Evolutionary conservation across 1,140 invertebrate genomes (phyloP).

Genomic region (Meloidogyne floridensis): DNA sequence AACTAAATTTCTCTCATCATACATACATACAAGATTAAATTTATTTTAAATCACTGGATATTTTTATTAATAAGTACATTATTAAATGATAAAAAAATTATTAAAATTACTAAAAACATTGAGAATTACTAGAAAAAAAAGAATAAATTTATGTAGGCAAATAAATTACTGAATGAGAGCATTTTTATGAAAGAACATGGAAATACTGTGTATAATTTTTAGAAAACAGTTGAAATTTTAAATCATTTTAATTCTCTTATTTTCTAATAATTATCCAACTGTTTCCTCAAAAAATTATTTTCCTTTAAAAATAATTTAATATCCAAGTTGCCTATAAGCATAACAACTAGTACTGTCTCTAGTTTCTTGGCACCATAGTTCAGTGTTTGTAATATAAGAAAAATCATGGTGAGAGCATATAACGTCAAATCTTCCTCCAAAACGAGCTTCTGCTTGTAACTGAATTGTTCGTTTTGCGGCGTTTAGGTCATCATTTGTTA

Average conservation of each 20-base stretch:
- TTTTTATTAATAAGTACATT: too few relatives aligned
- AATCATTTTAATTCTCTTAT: neutral
- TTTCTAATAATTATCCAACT: neutral
- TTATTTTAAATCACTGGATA: too few relatives aligned
- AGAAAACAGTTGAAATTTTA: neutral
- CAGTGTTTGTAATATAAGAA: conserved; percentile 51
- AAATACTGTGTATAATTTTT: conserved; percentile 81
- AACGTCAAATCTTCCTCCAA: conserved; percentile 57
- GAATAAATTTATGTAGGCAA: neutral
- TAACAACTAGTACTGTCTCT: conserved; percentile 43
- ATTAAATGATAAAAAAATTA: too few relatives aligned
- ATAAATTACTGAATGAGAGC: conserved; percentile 69
- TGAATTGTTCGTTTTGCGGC: conserved; percentile 50
- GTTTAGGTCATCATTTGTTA: conserved; percentile 48
- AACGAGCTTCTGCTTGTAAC: conserved; percentile 52
- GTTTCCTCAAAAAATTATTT: neutral
- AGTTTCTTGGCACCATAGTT: conserved; percentile 51
- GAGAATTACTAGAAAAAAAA: neutral
- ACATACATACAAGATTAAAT: too few relatives aligned
- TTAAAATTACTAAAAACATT: too few relatives aligned
- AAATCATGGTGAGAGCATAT: conserved; percentile 45
- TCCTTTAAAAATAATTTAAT: conserved; percentile 2
- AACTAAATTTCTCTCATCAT: too few relatives aligned
- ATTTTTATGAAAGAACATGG: conserved; percentile 80
- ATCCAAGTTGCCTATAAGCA: conserved; percentile 49